These are phyloP conservation scores for Polylopha cassiicola DNA, from an alignment of 2,888 invertebrate genomes.

Conservation along the genomic window DNA sequence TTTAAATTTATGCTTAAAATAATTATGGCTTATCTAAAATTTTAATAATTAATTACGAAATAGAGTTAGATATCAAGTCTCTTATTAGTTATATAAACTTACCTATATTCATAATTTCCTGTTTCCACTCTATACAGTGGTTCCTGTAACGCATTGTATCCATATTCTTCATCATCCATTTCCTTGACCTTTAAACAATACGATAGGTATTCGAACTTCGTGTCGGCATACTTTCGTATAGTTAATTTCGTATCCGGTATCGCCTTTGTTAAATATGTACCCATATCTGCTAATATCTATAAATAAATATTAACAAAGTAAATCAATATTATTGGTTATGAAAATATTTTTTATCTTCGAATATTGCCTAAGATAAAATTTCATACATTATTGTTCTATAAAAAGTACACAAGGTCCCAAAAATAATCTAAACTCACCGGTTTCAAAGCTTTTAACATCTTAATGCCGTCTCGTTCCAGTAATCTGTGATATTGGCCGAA, in stretches of 20 bases:
- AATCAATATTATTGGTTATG: neutral
- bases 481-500: conserved; percentile 96
- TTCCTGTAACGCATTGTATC: conserved; percentile 94
- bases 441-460: conserved; percentile 92
- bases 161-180: conserved; percentile 99
- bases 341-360: neutral
- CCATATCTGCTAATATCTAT: conserved; percentile 93
- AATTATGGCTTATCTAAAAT: neutral
- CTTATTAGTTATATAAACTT: conserved; percentile 11
- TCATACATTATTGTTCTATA: too few species aligned
- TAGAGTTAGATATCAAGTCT: neutral
- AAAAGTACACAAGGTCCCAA: too few species aligned
- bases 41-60: neutral
- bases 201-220: conserved; percentile 99
- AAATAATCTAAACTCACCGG: conserved; percentile 81
- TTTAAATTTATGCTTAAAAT: too few species aligned
- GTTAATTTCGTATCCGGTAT: conserved; percentile 99
- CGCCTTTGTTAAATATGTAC: conserved; percentile 97
- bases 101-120: conserved; percentile 99
- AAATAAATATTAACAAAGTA: conserved; percentile 28
- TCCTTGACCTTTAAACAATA: conserved; percentile 99
- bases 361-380: too few species aligned
- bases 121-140: conserved; percentile 98
- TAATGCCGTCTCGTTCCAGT: conserved; percentile 93
- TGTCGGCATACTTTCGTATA: conserved; percentile 98